Conservation (phyloP, 2,113 vertebrate species). For the Melospiza georgiana region DNA sequence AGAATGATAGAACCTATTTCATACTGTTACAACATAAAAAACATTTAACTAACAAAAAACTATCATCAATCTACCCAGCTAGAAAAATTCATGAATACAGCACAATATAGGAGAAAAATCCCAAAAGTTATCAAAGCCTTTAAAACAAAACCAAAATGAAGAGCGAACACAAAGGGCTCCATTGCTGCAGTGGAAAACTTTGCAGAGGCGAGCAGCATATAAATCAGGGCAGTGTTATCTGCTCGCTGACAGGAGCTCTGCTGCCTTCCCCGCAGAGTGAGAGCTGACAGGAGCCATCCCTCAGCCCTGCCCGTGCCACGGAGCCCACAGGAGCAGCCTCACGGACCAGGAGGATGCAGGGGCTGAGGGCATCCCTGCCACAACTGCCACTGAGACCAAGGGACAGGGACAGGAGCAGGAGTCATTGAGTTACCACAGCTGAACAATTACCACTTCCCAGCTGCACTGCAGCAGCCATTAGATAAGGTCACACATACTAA, state of each 20-base stretch:
- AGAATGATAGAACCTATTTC: not conserved
- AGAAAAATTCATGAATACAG: not conserved
- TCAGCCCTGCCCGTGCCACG: not conserved
- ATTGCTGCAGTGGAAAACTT: slow-evolving; percentile 23
- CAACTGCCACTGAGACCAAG: not conserved
- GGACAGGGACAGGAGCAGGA: not conserved
- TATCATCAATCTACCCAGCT: not conserved
- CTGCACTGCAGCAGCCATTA: not conserved
- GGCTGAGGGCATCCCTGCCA: not conserved
- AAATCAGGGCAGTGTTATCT: not conserved
- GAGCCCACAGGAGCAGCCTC: not conserved
- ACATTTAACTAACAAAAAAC: not conserved
- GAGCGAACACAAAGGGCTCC: not conserved
- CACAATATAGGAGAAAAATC: not conserved
- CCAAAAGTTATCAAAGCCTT: not conserved
- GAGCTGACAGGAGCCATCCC: slow-evolving; percentile 26
- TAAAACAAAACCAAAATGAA: not conserved
- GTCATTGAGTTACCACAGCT: not conserved
- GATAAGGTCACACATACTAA: not conserved
- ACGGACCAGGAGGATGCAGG: fast-evolving
- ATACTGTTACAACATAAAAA: not conserved
- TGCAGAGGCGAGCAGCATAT: not conserved
- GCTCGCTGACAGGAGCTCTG: slow-evolving; percentile 10
- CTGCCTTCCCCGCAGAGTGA: slow-evolving; percentile 3
- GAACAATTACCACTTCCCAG: not conserved